Percentiles rank a stretch among this genome's conserved stretches.
phyloP scores from a whole-genome alignment of 2,797 vertebrate species.

The Malacoraja senta region DNA sequence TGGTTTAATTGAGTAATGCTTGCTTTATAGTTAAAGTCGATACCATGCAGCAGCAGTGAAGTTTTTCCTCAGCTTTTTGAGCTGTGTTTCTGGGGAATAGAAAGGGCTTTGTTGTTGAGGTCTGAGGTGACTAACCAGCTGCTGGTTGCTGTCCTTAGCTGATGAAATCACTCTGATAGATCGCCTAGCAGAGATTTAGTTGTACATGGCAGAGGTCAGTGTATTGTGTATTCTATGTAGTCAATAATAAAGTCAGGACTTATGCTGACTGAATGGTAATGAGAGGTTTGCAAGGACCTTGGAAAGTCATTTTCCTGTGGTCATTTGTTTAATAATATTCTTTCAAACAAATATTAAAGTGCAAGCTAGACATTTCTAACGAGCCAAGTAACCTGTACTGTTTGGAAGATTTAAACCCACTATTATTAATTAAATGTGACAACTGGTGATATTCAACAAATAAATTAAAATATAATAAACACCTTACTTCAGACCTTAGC shows the following conservation, averaged over 20 bases:
- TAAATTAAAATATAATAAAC: neutral
- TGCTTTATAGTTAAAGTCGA: constrained; percentile 23
- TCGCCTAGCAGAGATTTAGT: constrained; percentile 93
- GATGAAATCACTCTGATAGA: constrained; percentile 88
- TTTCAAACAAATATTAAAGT: constrained; percentile 63
- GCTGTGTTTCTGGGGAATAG: constrained; percentile 15
- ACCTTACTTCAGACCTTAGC: neutral
- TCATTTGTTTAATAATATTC: constrained; percentile 67
- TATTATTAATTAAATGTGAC: neutral
- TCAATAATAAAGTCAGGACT: constrained; percentile 99
- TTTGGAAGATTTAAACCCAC: neutral
- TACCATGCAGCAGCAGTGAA: neutral
- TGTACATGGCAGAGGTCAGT: constrained; percentile 91
- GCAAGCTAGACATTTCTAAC: constrained; percentile 48
- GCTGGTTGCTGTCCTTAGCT: constrained; percentile 66
- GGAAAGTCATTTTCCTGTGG: constrained; percentile 89
- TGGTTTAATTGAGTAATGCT: constrained; percentile 28
- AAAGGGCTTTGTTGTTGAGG: constrained; percentile 51
- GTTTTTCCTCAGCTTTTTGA: constrained; percentile 21
- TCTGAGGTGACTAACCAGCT: constrained; percentile 70
- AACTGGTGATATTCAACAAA: neutral
- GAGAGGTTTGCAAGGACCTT: constrained; percentile 91
- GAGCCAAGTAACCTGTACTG: neutral
- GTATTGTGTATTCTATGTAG: constrained; percentile 99
- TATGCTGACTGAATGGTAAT: constrained; percentile 94